Evolutionary conservation across 2,888 invertebrate genomes (phyloP).

Genomic region (Mesoligia furuncula): DNA sequence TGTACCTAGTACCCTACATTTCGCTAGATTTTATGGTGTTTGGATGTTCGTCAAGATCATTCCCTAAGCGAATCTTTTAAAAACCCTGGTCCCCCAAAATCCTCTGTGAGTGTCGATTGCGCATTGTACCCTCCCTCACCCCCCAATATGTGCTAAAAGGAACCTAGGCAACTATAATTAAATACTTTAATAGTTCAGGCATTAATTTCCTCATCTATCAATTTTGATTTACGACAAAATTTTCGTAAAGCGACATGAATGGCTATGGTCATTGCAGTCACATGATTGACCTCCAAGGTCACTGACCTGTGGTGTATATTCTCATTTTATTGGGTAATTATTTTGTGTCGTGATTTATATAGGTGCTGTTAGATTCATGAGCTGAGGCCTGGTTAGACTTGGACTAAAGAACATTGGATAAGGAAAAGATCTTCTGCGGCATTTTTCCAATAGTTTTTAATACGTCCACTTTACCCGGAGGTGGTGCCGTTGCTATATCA

Average conservation of each 20-base stretch:
- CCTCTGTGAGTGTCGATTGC: background rate
- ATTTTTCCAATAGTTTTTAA: background rate
- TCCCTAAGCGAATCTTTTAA: no score
- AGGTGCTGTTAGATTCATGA: constrained; percentile 67
- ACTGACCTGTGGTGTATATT: constrained; percentile 63
- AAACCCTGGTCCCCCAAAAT: background rate
- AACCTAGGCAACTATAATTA: background rate
- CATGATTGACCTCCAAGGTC: constrained; percentile 60
- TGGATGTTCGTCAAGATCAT: no score
- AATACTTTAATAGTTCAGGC: background rate
- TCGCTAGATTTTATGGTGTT: no score
- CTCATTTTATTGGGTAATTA: constrained; percentile 76
- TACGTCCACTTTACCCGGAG: background rate
- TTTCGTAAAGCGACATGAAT: constrained; percentile 53
- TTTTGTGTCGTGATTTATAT: constrained; percentile 77
- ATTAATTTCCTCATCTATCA: constrained; percentile 39
- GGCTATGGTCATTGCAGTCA: constrained; percentile 37
- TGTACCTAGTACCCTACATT: background rate
- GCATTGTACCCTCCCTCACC: background rate
- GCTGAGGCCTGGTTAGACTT: constrained; percentile 63
- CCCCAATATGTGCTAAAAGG: no score
- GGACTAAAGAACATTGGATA: constrained; percentile 61
- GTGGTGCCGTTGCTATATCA: background rate
- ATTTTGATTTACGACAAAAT: constrained; percentile 57
- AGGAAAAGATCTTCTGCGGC: background rate